Percentiles rank a stretch among this genome's conserved stretches.
Evolutionary conservation across 1,140 invertebrate genomes (phyloP).

Genomic region (Zophobas morio): DNA sequence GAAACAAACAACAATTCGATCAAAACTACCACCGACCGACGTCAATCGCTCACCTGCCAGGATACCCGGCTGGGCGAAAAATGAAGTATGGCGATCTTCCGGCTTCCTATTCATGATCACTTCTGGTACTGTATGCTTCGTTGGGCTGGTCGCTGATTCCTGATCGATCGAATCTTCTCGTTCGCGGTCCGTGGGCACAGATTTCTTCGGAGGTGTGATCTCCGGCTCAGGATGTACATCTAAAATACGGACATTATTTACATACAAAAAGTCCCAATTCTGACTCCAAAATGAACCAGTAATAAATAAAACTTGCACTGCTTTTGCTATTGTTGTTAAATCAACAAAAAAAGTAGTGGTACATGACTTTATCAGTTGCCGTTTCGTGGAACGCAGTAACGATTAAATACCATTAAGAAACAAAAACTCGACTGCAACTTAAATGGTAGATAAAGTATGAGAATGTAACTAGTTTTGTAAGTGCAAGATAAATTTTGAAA

Average conservation of each 20-base stretch:
- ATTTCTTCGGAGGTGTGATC: neutral
- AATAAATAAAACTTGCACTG: no score
- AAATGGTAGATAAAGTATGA: no score
- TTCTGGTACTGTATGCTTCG: conserved; percentile 54
- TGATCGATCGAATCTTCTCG: neutral
- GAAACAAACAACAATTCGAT: conserved; percentile 62
- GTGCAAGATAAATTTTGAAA: no score
- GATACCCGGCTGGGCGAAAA: conserved; percentile 95
- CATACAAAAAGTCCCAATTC: no score
- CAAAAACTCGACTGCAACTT: no score
- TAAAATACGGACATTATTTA: neutral
- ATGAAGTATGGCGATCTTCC: conserved; percentile 87
- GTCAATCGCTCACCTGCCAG: conserved; percentile 83
- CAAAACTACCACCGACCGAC: neutral
- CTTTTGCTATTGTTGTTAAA: no score
- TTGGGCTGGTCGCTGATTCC: conserved; percentile 21
- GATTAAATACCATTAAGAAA: no score
- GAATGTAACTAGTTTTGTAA: no score
- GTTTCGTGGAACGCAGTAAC: no score
- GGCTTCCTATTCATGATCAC: conserved; percentile 85
- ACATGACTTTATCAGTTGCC: no score
- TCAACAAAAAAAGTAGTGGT: no score
- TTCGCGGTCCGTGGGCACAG: neutral
- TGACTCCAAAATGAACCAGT: no score
- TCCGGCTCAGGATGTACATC: conserved; percentile 17